These are phyloP conservation scores for Gnathonemus echidnorhynchus DNA, from an alignment of 2,113 vertebrate species.

Conservation along the genomic window DNA sequence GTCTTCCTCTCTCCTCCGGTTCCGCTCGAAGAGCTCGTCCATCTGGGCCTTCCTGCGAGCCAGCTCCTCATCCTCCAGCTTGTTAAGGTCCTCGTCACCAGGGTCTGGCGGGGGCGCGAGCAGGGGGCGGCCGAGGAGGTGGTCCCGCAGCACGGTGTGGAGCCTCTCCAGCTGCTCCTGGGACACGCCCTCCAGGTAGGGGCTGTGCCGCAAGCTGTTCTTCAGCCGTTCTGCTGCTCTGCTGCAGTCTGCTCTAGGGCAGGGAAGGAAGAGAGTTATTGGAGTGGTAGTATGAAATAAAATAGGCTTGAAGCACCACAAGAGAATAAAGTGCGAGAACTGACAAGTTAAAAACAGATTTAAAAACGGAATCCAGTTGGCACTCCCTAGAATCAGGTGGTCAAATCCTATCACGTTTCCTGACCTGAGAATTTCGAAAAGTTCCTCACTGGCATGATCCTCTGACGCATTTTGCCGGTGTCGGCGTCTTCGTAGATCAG, in stretches of 20 bases:
- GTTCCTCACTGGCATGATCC: conserved; percentile 79
- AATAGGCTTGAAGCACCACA: background rate
- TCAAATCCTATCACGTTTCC: background rate
- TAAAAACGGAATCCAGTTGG: background rate
- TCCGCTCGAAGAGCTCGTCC: conserved; percentile 84
- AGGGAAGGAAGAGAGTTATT: background rate
- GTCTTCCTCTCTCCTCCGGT: conserved; percentile 74
- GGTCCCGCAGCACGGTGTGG: conserved; percentile 66
- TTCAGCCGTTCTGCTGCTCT: conserved; percentile 81
- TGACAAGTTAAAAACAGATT: background rate
- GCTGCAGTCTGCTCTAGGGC: conserved; percentile 63
- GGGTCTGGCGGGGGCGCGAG: conserved; percentile 63
- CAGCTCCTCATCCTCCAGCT: conserved; percentile 78
- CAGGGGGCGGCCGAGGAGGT: conserved; percentile 69
- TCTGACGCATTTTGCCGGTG: conserved; percentile 63
- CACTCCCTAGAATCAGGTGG: background rate
- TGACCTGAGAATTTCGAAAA: conserved; percentile 82
- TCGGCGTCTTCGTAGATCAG: conserved; percentile 68
- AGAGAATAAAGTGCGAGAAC: background rate
- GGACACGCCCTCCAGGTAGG: conserved; percentile 71
- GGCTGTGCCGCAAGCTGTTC: conserved; percentile 73
- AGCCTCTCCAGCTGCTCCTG: conserved; percentile 74
- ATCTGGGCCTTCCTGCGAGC: conserved; percentile 80
- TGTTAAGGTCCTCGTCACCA: conserved; percentile 86
- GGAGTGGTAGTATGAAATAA: background rate